Percentiles rank a stretch among this genome's conserved stretches.
Evolutionary conservation across 2,797 vertebrate species (phyloP).

Genomic region (Dipus sagitta): DNA sequence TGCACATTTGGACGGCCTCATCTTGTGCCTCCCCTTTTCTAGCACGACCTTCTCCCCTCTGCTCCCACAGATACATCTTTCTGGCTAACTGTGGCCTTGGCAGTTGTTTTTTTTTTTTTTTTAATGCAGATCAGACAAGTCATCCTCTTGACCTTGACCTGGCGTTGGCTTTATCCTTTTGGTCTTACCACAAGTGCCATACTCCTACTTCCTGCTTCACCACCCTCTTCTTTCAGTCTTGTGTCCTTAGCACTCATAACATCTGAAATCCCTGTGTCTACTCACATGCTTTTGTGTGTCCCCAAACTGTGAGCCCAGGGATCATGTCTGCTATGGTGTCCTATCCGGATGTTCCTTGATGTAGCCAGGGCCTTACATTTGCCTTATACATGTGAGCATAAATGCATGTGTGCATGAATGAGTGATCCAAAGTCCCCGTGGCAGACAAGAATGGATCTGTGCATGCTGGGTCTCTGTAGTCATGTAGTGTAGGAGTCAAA

Average conservation of each 20-base stretch:
- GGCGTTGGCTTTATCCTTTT: not conserved
- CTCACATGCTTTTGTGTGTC: not conserved
- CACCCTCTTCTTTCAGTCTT: not conserved
- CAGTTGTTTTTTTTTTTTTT: not conserved
- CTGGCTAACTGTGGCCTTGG: not conserved
- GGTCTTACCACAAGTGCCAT: not conserved
- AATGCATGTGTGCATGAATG: conserved; percentile 27
- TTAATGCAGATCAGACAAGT: not conserved
- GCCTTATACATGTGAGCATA: not conserved
- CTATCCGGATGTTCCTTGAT: not conserved
- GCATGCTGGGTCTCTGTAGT: no score
- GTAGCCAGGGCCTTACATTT: not conserved
- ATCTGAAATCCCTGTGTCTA: not conserved
- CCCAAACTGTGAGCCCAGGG: no score
- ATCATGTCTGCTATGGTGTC: not conserved
- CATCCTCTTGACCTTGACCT: not conserved
- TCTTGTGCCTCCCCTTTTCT: not conserved
- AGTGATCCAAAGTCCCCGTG: not conserved
- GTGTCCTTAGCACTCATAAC: not conserved
- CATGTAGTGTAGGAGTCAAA: not conserved
- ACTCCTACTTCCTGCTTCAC: not conserved
- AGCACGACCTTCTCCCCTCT: no score
- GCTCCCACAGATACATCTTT: not conserved
- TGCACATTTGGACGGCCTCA: not conserved
- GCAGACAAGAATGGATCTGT: not conserved